Evolutionary conservation across 1,140 invertebrate species (phyloP).

Genomic region (Nixonia krombeini): DNA sequence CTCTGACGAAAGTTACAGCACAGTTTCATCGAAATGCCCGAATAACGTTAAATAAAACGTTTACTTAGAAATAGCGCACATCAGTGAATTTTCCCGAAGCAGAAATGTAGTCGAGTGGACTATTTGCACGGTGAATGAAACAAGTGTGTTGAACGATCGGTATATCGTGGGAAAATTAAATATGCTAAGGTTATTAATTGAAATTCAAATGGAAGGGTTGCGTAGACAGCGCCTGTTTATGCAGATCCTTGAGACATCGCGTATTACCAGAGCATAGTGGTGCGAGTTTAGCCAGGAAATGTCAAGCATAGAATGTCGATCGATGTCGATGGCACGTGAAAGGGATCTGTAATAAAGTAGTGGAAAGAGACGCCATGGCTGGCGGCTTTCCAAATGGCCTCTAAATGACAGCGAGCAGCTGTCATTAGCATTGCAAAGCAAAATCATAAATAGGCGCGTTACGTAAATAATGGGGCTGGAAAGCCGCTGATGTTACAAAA

Average conservation of each 20-base stretch:
- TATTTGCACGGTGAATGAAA: too few species aligned
- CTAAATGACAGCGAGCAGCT: constrained; percentile 49
- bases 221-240: constrained; percentile 23
- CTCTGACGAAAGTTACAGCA: too few species aligned
- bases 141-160: too few species aligned
- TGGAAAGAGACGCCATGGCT: constrained; percentile 33
- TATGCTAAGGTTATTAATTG: too few species aligned
- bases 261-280: constrained; percentile 24
- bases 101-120: too few species aligned
- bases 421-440: constrained; percentile 56
- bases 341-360: constrained; percentile 36
- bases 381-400: constrained; percentile 48
- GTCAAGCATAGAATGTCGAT: constrained; percentile 33
- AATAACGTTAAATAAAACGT: too few species aligned
- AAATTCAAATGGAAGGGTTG: too few species aligned
- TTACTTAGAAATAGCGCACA: too few species aligned
- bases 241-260: constrained; percentile 9
- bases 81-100: too few species aligned
- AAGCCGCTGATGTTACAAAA: constrained; percentile 7
- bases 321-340: constrained; percentile 33
- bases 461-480: constrained; percentile 28
- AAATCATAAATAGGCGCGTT: constrained; percentile 47
- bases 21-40: too few species aligned
- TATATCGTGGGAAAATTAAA: too few species aligned
- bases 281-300: constrained; percentile 30